phyloP scores from a whole-genome alignment of 2,113 vertebrate genomes.

The Pogona vitticeps region DNA sequence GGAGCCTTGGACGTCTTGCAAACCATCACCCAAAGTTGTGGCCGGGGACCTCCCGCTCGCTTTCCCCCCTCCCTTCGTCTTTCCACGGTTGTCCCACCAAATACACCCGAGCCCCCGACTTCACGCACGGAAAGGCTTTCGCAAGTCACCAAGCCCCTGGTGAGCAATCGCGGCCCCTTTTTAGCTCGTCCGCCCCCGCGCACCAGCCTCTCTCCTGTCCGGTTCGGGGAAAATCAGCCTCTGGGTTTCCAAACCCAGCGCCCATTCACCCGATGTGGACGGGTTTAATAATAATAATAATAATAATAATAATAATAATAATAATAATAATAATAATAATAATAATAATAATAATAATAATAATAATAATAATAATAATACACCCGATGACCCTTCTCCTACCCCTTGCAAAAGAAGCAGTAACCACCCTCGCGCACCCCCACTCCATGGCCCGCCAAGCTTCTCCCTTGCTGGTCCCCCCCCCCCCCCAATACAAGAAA shows the following conservation, averaged over 20 bases:
- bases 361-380: neutral
- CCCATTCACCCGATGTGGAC: too few species aligned
- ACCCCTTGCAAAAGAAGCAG: slow-evolving; percentile 29
- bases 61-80: neutral
- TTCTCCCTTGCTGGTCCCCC: slow-evolving; percentile 10
- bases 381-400: neutral
- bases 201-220: neutral
- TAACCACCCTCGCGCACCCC: slow-evolving; percentile 33
- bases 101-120: too few species aligned
- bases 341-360: too few species aligned
- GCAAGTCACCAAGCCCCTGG: too few species aligned
- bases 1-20: neutral
- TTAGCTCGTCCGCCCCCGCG: too few species aligned
- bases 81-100: neutral
- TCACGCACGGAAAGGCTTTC: neutral
- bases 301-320: too few species aligned
- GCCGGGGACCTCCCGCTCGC: neutral
- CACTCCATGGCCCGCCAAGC: slow-evolving; percentile 54
- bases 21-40: too few species aligned
- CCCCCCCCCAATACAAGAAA: neutral
- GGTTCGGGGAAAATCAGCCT: too few species aligned
- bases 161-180: too few species aligned
- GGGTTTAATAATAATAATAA: too few species aligned
- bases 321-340: too few species aligned
- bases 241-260: too few species aligned